Evolutionary conservation across 2,113 vertebrate species (phyloP).

Genomic region (Atrichornis clamosus): DNA sequence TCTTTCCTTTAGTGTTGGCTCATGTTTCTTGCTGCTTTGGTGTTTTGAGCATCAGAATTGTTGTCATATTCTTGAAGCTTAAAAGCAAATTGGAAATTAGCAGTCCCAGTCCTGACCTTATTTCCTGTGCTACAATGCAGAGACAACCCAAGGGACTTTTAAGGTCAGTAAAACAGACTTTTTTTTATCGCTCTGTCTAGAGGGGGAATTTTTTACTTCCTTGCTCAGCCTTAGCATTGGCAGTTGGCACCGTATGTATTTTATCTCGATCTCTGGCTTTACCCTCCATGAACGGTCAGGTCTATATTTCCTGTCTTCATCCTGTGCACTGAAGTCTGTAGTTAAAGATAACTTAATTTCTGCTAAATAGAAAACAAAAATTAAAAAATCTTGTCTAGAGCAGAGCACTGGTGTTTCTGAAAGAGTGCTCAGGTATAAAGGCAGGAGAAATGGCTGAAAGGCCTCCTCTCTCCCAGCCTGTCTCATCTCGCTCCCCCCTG

Average conservation of each 20-base stretch:
- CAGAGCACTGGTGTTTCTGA: neutral
- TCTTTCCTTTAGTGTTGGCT: neutral
- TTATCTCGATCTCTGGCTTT: neutral
- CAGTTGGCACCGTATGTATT: neutral
- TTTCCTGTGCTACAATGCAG: neutral
- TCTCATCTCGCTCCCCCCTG: neutral
- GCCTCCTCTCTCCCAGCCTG: neutral
- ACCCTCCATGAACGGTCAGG: neutral
- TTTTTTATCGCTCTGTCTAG: neutral
- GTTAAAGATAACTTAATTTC: neutral
- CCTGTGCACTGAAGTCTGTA: neutral
- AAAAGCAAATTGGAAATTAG: neutral
- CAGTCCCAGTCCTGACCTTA: neutral
- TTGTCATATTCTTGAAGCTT: neutral
- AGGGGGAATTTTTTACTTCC: neutral
- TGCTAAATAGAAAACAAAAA: neutral
- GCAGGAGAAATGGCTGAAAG: neutral
- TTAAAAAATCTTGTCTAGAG: neutral
- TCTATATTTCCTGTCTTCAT: neutral
- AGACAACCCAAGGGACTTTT: neutral
- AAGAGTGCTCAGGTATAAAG: neutral
- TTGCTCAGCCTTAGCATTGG: neutral
- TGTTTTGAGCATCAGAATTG: neutral
- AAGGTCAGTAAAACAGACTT: neutral
- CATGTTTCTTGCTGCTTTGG: neutral